phyloP scores from a whole-genome alignment of 2,113 vertebrate species.

The Gallinago jamesoni region DNA sequence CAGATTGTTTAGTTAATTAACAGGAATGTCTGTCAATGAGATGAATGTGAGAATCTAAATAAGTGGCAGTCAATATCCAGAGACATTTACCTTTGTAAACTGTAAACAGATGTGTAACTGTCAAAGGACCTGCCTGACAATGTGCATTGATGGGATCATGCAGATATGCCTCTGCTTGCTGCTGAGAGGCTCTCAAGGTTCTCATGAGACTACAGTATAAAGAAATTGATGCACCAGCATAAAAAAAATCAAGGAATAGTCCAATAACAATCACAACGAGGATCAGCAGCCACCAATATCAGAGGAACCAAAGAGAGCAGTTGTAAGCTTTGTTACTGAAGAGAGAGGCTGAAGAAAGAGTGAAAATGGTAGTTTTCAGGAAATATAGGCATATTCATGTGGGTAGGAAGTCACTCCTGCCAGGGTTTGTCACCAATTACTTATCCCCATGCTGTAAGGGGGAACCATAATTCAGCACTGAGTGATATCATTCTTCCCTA shows the following conservation, averaged over 20 bases:
- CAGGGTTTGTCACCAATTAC: slow-evolving; percentile 1
- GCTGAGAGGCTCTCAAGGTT: neutral
- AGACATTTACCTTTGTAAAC: neutral
- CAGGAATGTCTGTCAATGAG: neutral
- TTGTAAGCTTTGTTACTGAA: neutral
- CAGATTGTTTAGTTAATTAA: neutral
- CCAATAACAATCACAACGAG: neutral
- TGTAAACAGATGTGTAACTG: neutral
- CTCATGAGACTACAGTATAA: neutral
- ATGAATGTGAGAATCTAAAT: neutral
- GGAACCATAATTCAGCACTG: neutral
- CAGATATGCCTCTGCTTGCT: neutral
- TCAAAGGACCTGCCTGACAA: neutral
- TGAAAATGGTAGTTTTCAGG: neutral
- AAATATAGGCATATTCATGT: neutral
- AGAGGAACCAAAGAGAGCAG: neutral
- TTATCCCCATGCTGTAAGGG: neutral
- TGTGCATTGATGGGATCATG: neutral
- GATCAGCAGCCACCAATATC: neutral
- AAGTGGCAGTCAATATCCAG: neutral
- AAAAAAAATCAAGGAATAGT: neutral
- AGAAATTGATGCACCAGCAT: neutral
- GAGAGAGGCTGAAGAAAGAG: neutral
- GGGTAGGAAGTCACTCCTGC: neutral
- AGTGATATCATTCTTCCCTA: neutral